A percentile compares a stretch with the other conserved stretches of the same genome.
Conservation (phyloP, 2,888 invertebrate species). For the Eristalis pertinax region DNA sequence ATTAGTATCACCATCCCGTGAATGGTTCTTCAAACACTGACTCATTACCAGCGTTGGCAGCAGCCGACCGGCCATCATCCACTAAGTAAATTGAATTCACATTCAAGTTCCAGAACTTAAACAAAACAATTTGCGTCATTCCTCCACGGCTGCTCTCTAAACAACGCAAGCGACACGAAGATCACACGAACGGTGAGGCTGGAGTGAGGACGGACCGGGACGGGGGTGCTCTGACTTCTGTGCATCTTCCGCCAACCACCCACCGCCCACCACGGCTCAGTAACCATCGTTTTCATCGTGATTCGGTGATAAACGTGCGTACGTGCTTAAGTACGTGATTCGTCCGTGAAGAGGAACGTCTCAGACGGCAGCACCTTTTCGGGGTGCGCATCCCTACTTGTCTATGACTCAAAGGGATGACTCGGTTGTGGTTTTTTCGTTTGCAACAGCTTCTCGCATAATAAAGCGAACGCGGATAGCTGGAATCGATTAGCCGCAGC, state of each 20-base stretch:
- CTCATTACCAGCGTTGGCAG: conserved; percentile 11
- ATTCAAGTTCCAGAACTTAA: conserved; percentile 30
- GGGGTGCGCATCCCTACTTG: background rate
- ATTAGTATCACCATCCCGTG: conserved; percentile 12
- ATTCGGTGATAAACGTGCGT: conserved; percentile 58
- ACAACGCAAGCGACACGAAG: background rate
- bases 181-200: no score
- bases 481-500: no score
- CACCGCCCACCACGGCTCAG: background rate
- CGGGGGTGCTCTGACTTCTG: background rate
- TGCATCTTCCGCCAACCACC: background rate
- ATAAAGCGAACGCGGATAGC: background rate
- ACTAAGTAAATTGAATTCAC: conserved; percentile 27
- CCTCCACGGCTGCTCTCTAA: background rate
- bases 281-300: background rate
- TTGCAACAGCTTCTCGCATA: background rate
- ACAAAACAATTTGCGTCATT: conserved; percentile 64
- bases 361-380: background rate
- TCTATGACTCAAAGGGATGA: background rate
- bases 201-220: background rate
- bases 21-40: conserved; percentile 30
- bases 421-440: background rate
- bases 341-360: conserved; percentile 21
- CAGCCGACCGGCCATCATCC: conserved; percentile 5
- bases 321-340: conserved; percentile 50